Base-by-base conservation (phyloP, 2,888 invertebrate species). In the Calameuta pallipes region DNA sequence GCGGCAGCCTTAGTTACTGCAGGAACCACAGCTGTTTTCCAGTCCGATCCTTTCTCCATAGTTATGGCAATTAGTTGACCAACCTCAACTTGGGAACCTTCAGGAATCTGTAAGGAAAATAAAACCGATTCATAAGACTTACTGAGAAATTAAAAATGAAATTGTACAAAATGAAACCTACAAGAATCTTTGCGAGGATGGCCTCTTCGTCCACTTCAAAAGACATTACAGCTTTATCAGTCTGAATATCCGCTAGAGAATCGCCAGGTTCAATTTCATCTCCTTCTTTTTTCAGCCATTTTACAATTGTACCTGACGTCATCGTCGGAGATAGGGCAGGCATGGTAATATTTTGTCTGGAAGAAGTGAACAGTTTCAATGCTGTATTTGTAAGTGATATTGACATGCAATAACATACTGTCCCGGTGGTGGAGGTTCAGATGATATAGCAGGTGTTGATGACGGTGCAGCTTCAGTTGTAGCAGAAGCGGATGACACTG, bases 321-420 rank as follows among this genome's bases (percentile, higher is more conserved):
- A 94, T 94, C 6, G 94, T 95, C 4, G 94, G 94, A 2, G 94
- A 94, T 33, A 95, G 87, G 0, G 94, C 93, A 36, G 94, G 94
- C 94, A 95, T 93, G 36, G 90, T 86, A 75, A 93, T 80, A 78
- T 90, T 91, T 73, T 87, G 86, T 78, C 92, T 91, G n/a, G 36
- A 80, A 81, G 9, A 33, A 71, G 6, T 11, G 12, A 33, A 71
- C 13, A 71, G 23, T 31, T 9, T 71, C 34, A 71, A 71, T 75
- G 13, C 70, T 23, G 41, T n/a, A 6, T 34, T 12, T 34, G 1
- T 37, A 3, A 37, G 11, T 36, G 36, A 56, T 6, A 56, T 9
- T 23, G 56, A 56, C 23, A 23, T 56, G 23, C 9, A 9, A 56
- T 35, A 74, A 84, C 89, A 13, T 83, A 91, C 91, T 91, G 91